Percentiles rank a stretch among this genome's conserved stretches.
Conservation (phyloP, 2,113 vertebrate species). For the Nycticorax nycticorax region DNA sequence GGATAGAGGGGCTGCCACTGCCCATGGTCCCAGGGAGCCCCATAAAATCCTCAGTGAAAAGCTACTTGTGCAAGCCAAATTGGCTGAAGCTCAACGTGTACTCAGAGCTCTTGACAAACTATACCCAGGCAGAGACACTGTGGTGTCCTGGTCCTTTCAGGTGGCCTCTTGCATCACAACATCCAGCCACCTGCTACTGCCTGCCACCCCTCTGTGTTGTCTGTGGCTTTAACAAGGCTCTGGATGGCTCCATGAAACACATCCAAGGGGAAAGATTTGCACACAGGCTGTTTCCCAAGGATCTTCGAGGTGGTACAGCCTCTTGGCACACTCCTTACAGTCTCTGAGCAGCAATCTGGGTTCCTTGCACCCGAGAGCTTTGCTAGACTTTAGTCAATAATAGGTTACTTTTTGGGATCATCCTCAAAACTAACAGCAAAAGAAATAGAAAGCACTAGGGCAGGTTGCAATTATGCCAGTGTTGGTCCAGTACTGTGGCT, state of each 20-base stretch:
- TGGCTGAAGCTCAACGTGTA: not conserved
- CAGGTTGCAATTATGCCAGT: not conserved
- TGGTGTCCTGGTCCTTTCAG: not conserved
- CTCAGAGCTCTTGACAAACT: not conserved
- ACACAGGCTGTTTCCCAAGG: not conserved
- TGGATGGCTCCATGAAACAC: not conserved
- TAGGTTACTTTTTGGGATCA: not conserved
- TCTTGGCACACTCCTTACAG: not conserved
- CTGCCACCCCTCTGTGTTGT: not conserved
- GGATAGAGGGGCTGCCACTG: constrained; percentile 16
- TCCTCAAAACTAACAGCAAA: not conserved
- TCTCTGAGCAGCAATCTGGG: not conserved
- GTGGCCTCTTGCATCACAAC: not conserved
- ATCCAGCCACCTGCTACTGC: not conserved
- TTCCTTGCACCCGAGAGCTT: not conserved
- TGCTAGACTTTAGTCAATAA: not conserved
- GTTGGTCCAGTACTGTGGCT: not conserved
- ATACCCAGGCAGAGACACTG: not conserved
- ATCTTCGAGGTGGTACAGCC: not conserved
- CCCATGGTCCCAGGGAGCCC: not conserved
- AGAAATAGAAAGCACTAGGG: not conserved
- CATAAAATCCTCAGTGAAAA: not conserved
- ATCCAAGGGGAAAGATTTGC: not conserved
- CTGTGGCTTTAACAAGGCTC: not conserved
- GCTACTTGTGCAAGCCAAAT: not conserved